A percentile compares a stretch with the other conserved stretches of the same genome.
Conservation (phyloP, 2,797 vertebrate species). For the Neolamprologus multifasciatus region DNA sequence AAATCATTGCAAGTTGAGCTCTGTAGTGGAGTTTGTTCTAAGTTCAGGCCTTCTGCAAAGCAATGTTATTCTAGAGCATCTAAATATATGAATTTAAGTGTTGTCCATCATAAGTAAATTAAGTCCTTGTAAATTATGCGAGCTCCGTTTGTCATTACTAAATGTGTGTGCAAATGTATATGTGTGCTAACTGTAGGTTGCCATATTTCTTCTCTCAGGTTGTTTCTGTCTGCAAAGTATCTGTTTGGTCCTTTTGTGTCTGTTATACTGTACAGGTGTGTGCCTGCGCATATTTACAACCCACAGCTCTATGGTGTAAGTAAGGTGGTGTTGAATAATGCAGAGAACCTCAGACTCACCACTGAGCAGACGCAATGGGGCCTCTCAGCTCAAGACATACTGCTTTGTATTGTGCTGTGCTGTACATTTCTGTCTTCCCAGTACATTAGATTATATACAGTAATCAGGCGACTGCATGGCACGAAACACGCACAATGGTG, state of each 20-base stretch:
- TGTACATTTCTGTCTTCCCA: conserved; percentile 5
- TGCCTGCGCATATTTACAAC: conserved; percentile 32
- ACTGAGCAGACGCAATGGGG: conserved; percentile 50
- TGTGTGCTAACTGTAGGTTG: neutral
- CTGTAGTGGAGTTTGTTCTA: neutral
- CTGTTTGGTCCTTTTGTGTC: neutral
- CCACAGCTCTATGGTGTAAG: conserved; percentile 44
- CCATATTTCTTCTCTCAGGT: neutral
- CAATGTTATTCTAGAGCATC: neutral
- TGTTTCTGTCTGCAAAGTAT: neutral
- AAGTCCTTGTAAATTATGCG: neutral
- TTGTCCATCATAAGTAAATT: neutral
- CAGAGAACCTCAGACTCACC: conserved; percentile 38
- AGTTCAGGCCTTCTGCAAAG: neutral
- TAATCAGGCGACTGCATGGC: neutral
- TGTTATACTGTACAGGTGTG: neutral
- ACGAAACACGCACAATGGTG: neutral
- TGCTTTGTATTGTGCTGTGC: conserved; percentile 6
- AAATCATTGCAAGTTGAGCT: neutral
- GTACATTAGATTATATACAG: neutral
- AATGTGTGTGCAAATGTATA: neutral
- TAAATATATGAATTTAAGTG: neutral
- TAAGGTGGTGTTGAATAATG: conserved; percentile 60
- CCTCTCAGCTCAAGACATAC: conserved; percentile 42
- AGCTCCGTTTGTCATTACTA: neutral